Evolutionary conservation across 1,140 invertebrate species (phyloP).

Genomic region (Drosophila kohkoa): DNA sequence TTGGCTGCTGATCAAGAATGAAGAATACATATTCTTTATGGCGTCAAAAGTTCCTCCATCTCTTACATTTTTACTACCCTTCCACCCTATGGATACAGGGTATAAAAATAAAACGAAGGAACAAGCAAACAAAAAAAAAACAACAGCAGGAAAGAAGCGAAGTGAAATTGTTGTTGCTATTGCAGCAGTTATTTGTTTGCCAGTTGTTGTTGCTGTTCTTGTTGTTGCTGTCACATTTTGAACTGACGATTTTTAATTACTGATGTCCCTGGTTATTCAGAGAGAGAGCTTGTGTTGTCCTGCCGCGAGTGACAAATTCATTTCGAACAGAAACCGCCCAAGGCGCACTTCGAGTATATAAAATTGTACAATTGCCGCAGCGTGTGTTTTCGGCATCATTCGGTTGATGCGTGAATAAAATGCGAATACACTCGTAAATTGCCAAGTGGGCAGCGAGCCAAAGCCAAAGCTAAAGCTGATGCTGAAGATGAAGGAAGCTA

Average conservation of each 20-base stretch:
- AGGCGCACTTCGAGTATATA: slow-evolving; percentile 24
- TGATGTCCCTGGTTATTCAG: slow-evolving; percentile 46
- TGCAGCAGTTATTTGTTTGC: not conserved
- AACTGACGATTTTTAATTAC: slow-evolving; percentile 74
- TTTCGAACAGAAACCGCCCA: slow-evolving; percentile 44
- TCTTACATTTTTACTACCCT: too few species aligned
- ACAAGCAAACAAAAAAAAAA: not conserved
- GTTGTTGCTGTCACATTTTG: slow-evolving; percentile 15
- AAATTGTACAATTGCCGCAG: slow-evolving; percentile 1
- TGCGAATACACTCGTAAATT: slow-evolving; percentile 47
- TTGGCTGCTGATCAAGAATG: too few species aligned
- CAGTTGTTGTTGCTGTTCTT: slow-evolving; percentile 5
- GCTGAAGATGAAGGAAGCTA: slow-evolving; percentile 9
- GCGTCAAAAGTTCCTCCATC: too few species aligned
- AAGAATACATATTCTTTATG: too few species aligned
- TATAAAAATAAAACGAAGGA: too few species aligned
- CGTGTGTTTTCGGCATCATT: slow-evolving; percentile 1
- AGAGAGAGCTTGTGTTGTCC: slow-evolving; percentile 41
- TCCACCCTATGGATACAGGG: too few species aligned
- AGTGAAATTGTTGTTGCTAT: slow-evolving; percentile 1
- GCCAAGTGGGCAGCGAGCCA: slow-evolving; percentile 39
- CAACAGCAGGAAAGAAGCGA: not conserved
- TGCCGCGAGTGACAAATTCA: slow-evolving; percentile 67
- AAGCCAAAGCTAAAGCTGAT: slow-evolving; percentile 4
- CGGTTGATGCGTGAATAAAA: slow-evolving; percentile 51